phyloP scores from a whole-genome alignment of 2,113 vertebrate species.

The Podiceps cristatus region DNA sequence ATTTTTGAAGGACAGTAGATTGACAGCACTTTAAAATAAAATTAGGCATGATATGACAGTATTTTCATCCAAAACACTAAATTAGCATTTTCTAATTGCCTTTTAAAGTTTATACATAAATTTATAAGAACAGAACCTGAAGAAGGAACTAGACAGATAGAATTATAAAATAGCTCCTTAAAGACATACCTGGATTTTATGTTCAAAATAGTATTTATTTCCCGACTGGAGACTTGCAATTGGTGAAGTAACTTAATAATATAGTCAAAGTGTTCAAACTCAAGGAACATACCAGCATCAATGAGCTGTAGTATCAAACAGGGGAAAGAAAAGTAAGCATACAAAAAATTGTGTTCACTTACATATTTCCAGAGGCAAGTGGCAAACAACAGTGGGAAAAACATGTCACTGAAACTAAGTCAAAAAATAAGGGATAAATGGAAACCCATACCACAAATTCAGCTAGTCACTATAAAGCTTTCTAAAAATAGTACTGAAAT shows the following conservation, averaged over 20 bases:
- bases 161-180: neutral
- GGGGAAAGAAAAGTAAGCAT: neutral
- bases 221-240: slow-evolving; percentile 71
- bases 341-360: neutral
- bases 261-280: slow-evolving; percentile 79
- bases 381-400: neutral
- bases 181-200: slow-evolving; percentile 81
- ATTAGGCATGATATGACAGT: neutral
- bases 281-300: slow-evolving; percentile 81
- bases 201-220: slow-evolving; percentile 70
- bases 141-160: neutral
- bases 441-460: rapidly evolving
- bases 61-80: neutral
- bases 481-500: neutral
- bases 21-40: neutral
- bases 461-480: neutral
- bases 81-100: neutral
- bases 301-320: slow-evolving; percentile 76
- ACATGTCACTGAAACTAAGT: neutral
- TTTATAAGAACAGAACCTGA: neutral
- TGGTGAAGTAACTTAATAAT: slow-evolving; percentile 81
- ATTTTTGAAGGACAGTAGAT: neutral
- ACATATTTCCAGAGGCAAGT: neutral
- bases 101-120: neutral
- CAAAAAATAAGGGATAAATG: neutral